Conservation (phyloP, 2,888 invertebrate genomes). For the Nomada flava region DNA sequence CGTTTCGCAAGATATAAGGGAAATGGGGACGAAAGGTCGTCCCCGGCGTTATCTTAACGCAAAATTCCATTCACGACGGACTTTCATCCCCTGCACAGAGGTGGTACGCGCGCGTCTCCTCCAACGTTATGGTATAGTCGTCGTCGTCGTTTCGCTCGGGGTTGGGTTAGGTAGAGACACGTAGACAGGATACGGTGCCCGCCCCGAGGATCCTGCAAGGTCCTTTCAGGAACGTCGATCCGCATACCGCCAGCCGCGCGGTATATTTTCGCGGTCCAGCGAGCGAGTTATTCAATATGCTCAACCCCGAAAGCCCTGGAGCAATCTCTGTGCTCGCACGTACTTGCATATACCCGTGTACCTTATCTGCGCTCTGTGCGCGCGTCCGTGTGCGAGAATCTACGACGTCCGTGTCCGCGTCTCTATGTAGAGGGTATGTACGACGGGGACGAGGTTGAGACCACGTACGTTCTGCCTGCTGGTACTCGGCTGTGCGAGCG, state of each 20-base stretch:
- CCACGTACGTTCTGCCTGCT: slow-evolving; percentile 49
- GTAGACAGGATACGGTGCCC: slow-evolving; percentile 75
- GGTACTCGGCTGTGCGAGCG: slow-evolving; percentile 29
- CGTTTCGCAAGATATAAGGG: not conserved
- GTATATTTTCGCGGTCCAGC: slow-evolving; percentile 85
- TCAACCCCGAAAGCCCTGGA: slow-evolving; percentile 82
- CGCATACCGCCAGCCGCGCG: slow-evolving; percentile 77
- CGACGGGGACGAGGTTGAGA: slow-evolving; percentile 58
- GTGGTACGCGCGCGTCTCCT: slow-evolving; percentile 57
- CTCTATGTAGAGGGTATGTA: slow-evolving; percentile 41
- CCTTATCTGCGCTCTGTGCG: slow-evolving; percentile 11
- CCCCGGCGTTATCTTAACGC: slow-evolving; percentile 29
- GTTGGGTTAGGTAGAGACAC: slow-evolving; percentile 70
- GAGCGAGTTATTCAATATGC: slow-evolving; percentile 84
- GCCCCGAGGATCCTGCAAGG: slow-evolving; percentile 79
- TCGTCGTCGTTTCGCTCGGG: slow-evolving; percentile 57
- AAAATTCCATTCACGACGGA: slow-evolving; percentile 62
- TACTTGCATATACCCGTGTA: slow-evolving; percentile 51
- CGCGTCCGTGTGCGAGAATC: slow-evolving; percentile 17
- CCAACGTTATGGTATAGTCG: slow-evolving; percentile 37
- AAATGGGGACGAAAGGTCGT: not conserved
- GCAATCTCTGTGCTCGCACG: slow-evolving; percentile 80
- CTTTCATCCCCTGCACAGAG: slow-evolving; percentile 61
- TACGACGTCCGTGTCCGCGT: slow-evolving; percentile 25
- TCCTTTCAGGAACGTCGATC: slow-evolving; percentile 79